Conservation (phyloP, 1,140 invertebrate genomes). For the Battus philenor region DNA sequence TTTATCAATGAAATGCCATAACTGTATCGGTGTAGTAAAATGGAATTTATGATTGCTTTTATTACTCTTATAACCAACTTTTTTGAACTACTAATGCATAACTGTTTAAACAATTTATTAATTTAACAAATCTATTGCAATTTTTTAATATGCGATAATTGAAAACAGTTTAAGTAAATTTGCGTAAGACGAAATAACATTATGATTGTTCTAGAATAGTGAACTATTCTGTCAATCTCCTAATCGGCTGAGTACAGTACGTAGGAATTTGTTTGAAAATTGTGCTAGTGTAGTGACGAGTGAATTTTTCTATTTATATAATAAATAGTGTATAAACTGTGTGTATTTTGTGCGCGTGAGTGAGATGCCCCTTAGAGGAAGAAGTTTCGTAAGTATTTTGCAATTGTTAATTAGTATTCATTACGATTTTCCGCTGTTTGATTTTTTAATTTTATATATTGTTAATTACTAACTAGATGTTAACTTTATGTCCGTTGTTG, state of each 20-base stretch:
- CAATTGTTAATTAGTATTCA: slow-evolving; percentile 18
- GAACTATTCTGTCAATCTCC: slow-evolving; percentile 35
- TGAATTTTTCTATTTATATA: slow-evolving; percentile 22
- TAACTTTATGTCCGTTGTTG: too few species aligned
- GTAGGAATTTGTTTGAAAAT: slow-evolving; percentile 25
- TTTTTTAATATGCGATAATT: too few species aligned
- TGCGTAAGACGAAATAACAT: slow-evolving; percentile 11
- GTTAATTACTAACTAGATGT: too few species aligned
- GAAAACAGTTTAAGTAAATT: too few species aligned
- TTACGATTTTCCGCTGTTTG: slow-evolving; percentile 23
- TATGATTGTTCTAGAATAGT: slow-evolving; percentile 53
- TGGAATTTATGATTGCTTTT: too few species aligned
- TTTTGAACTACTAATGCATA: too few species aligned
- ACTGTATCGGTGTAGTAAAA: too few species aligned
- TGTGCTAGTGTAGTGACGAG: slow-evolving; percentile 28
- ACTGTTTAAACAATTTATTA: too few species aligned
- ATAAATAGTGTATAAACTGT: slow-evolving; percentile 22
- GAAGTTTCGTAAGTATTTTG: slow-evolving; percentile 59
- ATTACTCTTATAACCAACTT: too few species aligned
- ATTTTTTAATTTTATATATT: slow-evolving; percentile 1
- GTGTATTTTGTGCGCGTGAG: slow-evolving; percentile 28
- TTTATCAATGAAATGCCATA: too few species aligned
- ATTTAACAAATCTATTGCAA: too few species aligned
- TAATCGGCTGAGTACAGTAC: slow-evolving; percentile 26
- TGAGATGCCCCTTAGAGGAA: slow-evolving; percentile 68